phyloP scores from a whole-genome alignment of 2,888 invertebrate genomes.

The Drosophila ezoana region DNA sequence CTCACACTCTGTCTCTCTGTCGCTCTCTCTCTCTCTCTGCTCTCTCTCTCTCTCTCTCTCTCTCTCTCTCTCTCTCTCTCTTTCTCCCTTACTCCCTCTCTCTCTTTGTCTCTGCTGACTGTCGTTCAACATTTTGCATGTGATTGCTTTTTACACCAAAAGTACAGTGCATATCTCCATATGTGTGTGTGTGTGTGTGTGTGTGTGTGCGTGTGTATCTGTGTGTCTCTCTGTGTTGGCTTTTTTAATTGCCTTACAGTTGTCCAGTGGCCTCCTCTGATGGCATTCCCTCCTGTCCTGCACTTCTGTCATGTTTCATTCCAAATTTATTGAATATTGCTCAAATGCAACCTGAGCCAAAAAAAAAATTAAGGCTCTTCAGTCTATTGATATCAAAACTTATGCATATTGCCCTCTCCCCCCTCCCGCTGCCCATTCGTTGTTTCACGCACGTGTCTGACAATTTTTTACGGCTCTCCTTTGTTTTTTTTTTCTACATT shows the following conservation, averaged over 20 bases:
- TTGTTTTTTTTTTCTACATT: constrained; percentile 19
- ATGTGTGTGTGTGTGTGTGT: constrained; percentile 8
- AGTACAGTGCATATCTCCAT: constrained; percentile 23
- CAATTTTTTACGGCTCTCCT: constrained; percentile 57
- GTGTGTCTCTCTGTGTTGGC: constrained; percentile 3
- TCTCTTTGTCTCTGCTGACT: constrained; percentile 1
- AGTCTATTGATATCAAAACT: constrained; percentile 23
- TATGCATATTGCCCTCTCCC: constrained; percentile 2
- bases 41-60: too few relatives aligned
- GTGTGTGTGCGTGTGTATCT: constrained; percentile 7
- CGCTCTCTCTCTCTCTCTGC: neutral
- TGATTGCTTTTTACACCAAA: constrained; percentile 61
- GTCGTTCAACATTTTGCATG: constrained; percentile 48
- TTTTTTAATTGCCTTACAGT: constrained; percentile 50
- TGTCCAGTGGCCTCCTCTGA: constrained; percentile 16
- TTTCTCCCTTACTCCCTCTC: neutral
- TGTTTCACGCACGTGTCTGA: constrained; percentile 71
- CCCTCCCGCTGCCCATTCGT: neutral
- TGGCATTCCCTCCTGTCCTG: constrained; percentile 30
- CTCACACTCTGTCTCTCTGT: neutral
- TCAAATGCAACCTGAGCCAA: constrained; percentile 24
- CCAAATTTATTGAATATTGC: constrained; percentile 46
- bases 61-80: neutral
- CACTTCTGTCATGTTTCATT: constrained; percentile 32
- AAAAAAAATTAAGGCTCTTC: constrained; percentile 10